phyloP scores from a whole-genome alignment of 2,888 invertebrate genomes.

The Drosophila affinis region DNA sequence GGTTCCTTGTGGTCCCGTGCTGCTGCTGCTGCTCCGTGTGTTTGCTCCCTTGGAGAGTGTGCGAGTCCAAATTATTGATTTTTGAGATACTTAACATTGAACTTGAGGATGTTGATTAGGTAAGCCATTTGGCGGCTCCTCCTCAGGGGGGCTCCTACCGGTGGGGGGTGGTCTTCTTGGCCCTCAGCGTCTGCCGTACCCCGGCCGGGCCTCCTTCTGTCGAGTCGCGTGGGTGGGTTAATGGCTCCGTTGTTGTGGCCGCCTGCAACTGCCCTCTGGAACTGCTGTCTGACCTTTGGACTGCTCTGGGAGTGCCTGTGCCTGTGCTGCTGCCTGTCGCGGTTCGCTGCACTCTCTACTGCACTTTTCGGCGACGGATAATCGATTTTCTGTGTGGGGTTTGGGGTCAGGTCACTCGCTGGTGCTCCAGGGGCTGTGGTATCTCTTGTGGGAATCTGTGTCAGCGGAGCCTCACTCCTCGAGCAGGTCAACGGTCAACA shows the following conservation, averaged over 20 bases:
- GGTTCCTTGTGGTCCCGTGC: too few species aligned
- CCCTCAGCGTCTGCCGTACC: constrained; percentile 53
- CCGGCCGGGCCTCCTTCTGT: constrained; percentile 3
- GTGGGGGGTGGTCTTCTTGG: constrained; percentile 83
- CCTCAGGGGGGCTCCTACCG: constrained; percentile 73
- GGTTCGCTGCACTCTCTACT: not conserved
- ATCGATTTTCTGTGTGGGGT: not conserved
- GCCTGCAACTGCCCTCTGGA: constrained; percentile 44
- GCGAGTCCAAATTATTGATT: constrained; percentile 76
- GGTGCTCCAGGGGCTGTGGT: not conserved
- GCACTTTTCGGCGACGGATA: not conserved
- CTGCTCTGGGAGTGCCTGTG: not conserved
- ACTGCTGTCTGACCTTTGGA: constrained; percentile 45
- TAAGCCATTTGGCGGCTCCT: constrained; percentile 75
- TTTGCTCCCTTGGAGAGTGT: constrained; percentile 7
- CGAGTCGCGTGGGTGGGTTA: constrained; percentile 59
- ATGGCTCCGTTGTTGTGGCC: constrained; percentile 84
- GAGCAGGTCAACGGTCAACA: constrained; percentile 5
- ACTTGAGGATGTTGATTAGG: constrained; percentile 82
- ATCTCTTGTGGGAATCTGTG: not conserved
- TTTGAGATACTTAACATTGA: constrained; percentile 82
- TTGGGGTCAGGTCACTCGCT: not conserved
- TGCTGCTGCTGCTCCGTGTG: not conserved
- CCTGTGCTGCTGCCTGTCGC: not conserved
- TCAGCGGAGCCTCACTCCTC: not conserved